Evolutionary conservation across 2,888 invertebrate genomes (phyloP).

Genomic region (Apantesis nais): DNA sequence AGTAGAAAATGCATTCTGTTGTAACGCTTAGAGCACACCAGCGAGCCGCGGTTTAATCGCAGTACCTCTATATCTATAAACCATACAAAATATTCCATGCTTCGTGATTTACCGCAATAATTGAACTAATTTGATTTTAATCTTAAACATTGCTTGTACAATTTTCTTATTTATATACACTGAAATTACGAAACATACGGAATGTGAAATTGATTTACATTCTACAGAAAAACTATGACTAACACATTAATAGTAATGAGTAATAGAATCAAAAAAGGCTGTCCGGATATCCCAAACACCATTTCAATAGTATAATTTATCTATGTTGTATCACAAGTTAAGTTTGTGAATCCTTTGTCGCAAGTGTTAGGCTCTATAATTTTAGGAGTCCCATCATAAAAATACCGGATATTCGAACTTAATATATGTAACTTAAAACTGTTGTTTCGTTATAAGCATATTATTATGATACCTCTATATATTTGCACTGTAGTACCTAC

Average conservation of each 20-base stretch:
- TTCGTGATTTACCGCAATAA: slow-evolving; percentile 19
- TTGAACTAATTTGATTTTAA: slow-evolving; percentile 11
- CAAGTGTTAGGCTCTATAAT: not conserved
- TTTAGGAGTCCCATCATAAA: not conserved
- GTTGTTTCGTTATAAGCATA: not conserved
- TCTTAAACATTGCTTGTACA: not conserved
- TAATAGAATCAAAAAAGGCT: slow-evolving; percentile 37
- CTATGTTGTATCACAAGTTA: slow-evolving; percentile 28
- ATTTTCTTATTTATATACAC: not conserved
- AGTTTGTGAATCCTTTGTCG: slow-evolving; percentile 10
- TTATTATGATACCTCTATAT: not conserved
- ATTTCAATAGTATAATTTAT: slow-evolving; percentile 38
- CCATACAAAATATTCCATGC: slow-evolving; percentile 7
- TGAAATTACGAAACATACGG: not conserved
- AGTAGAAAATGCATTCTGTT: slow-evolving; percentile 49
- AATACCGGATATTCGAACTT: slow-evolving; percentile 9
- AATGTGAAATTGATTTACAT: slow-evolving; percentile 7
- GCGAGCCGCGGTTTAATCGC: slow-evolving; percentile 17
- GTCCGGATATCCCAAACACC: slow-evolving; percentile 46
- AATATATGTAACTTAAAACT: not conserved
- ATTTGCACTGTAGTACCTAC: not conserved
- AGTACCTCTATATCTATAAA: slow-evolving; percentile 9
- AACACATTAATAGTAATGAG: slow-evolving; percentile 36
- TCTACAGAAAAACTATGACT: slow-evolving; percentile 22
- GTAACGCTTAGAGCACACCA: slow-evolving; percentile 36